Evolutionary conservation across 2,113 vertebrate species (phyloP), one percentile per base, ranked within the genome.

Genomic region (Labeo rohita): DNA sequence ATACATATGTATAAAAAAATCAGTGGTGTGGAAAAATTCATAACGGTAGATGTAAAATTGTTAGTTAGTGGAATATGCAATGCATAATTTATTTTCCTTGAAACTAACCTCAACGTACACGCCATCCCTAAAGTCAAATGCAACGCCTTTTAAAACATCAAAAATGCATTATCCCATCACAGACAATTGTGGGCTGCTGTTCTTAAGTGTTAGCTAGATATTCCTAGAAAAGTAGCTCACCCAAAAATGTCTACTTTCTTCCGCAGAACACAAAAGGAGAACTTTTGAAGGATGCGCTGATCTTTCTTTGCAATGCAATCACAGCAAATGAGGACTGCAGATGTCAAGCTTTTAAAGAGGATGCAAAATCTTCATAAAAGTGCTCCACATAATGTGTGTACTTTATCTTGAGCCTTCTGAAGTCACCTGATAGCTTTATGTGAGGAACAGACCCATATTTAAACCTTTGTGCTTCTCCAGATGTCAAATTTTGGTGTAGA

Each of bases 311-410:
- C 47, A 76, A 52, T 5, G 13, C 74, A 52, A 52, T 76, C 23
- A 76, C n/a, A 10, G 74, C 13, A 52, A 52, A 54, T 16, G 23
- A 77, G 49, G 74, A 54, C 23, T 34, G 23, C 52, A 34, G 23
- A 77, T 36, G 74, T 54, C 74, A 54, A 34, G 49, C n/a, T n/a
- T n/a, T 54, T 49, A 77, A 7, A 74, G 49, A 49, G 45, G 72
- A 49, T 23, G 45, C 72, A 49, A 34, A 2, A 77, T 77, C 49
- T 34, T 49, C 23, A 77, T 36, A 28, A 50, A 77, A 77, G 49
- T 34, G 49, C 13, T 76, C 74, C 74, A 76, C 12, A 52, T 76
- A 10, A 34, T 0, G 6, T n/a, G 11, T 11, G 10, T 47, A 11
- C 23, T 52, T 49, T 16, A 9, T 52, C 8, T 34, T 0, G 9